phyloP scores from a whole-genome alignment of 2,113 vertebrate genomes.

The Scatophagus argus region DNA sequence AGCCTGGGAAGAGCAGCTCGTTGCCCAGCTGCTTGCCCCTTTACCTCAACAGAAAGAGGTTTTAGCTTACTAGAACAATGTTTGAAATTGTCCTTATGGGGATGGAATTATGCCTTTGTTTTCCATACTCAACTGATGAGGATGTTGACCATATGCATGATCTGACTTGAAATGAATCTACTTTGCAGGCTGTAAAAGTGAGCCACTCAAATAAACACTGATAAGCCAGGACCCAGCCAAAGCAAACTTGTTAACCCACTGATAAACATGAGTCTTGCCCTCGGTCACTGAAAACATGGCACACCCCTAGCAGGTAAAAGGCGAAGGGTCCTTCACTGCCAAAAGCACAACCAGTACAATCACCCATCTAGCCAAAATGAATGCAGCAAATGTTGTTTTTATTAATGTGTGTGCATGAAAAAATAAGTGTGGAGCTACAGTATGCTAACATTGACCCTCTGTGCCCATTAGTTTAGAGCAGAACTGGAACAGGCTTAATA shows the following conservation, averaged over 20 bases:
- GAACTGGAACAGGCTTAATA: background rate
- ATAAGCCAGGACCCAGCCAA: background rate
- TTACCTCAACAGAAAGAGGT: background rate
- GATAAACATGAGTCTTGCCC: background rate
- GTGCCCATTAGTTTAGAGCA: background rate
- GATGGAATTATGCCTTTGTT: background rate
- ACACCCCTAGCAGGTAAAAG: background rate
- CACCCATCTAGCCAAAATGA: background rate
- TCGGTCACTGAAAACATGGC: background rate
- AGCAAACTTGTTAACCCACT: background rate
- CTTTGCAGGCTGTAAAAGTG: background rate
- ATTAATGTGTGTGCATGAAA: constrained; percentile 29
- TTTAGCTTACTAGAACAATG: background rate
- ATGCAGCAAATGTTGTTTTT: background rate
- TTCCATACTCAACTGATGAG: background rate
- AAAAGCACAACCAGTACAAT: constrained; percentile 34
- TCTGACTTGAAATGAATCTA: background rate
- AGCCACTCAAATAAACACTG: background rate
- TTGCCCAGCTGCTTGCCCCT: too few relatives aligned
- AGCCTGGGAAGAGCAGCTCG: background rate
- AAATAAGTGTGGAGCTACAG: background rate
- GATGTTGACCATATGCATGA: background rate
- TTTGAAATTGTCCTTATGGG: background rate
- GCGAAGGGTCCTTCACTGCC: fast-evolving
- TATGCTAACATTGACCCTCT: background rate